Base-by-base conservation (phyloP, 2,797 vertebrate genomes). In the Pseudochaenichthys georgianus region DNA sequence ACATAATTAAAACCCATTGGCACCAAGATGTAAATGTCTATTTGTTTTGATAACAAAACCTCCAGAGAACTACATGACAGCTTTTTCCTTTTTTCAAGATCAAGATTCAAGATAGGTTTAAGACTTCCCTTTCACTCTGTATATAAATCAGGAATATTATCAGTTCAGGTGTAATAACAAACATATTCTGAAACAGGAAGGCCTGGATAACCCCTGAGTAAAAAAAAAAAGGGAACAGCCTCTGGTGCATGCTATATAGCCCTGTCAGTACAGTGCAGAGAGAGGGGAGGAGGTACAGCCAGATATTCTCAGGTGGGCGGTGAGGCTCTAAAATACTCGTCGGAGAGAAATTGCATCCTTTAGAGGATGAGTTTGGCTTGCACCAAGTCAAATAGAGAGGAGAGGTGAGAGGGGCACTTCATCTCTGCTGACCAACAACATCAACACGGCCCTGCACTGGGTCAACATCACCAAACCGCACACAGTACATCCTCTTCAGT, bases 141-240 rank as follows among this genome's bases (percentile, higher is more conserved):
- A 31, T 82, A 77, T 77, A 75, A 53, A 84, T 86, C 58, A 74
- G 61, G 68, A 73, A 41, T 57, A 75, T 75, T 61, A 80, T 77
- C 71, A 67, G 50, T 38, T 63, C 75, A 79, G 75, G 87, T 73
- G 71, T 66, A 87, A 88, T 78, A 89, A 80, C 52, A 83, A 87
- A 84, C 78, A 83, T 84, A 90, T 85, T 83, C 80, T 75, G 84
- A 46, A 52, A 82, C 31, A 28, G 78, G 76, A 90, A 87, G 60
- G 70, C 75, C 78, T 71, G 76, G 64, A 82, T 80, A 78, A 66
- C 57, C 73, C 81, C 58, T 7, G 65, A 69, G 64, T 60, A n/a
- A 47, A 62, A 64, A 77, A 62, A 70, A 78, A 80, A 53, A 38
- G 62, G 63, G 71, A 80, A 76, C 72, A 68, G 54, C 64, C 58